Percentiles rank a stretch among this genome's conserved stretches.
Conservation (phyloP, 2,113 vertebrate genomes). For the Hemiprocne comata region DNA sequence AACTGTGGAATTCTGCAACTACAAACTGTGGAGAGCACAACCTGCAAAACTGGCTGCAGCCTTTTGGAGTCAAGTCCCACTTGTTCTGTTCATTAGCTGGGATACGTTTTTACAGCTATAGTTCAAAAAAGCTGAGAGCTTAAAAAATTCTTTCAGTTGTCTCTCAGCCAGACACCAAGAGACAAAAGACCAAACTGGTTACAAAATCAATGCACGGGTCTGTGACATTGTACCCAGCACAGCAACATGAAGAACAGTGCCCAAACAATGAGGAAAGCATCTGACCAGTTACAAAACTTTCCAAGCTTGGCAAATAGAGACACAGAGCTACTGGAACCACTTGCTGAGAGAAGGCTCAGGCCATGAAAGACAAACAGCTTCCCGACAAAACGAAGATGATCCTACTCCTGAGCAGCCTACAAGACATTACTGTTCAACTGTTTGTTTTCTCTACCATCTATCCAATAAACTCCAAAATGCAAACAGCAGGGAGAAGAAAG, state of each 20-base stretch:
- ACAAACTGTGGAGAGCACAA: neutral
- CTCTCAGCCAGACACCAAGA: neutral
- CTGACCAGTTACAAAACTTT: neutral
- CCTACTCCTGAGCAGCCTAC: neutral
- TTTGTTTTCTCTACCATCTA: neutral
- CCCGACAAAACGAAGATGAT: neutral
- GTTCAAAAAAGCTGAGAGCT: neutral
- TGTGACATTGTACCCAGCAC: neutral
- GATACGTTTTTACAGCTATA: neutral
- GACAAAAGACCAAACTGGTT: neutral
- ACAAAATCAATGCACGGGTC: neutral
- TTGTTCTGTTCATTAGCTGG: neutral
- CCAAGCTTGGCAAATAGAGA: neutral
- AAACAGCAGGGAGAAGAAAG: neutral
- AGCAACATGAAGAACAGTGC: neutral
- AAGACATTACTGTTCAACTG: neutral
- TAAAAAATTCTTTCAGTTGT: neutral
- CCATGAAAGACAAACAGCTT: neutral
- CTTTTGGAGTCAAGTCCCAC: neutral
- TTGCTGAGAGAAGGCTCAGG: neutral
- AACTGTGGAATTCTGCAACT: neutral
- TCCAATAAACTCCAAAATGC: neutral
- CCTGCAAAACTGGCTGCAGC: neutral
- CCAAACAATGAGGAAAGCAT: neutral
- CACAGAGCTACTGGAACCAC: neutral